Percentiles rank a stretch among this genome's conserved stretches.
Evolutionary conservation across 2,797 vertebrate genomes (phyloP).

Genomic region (Sebastes oblongus): DNA sequence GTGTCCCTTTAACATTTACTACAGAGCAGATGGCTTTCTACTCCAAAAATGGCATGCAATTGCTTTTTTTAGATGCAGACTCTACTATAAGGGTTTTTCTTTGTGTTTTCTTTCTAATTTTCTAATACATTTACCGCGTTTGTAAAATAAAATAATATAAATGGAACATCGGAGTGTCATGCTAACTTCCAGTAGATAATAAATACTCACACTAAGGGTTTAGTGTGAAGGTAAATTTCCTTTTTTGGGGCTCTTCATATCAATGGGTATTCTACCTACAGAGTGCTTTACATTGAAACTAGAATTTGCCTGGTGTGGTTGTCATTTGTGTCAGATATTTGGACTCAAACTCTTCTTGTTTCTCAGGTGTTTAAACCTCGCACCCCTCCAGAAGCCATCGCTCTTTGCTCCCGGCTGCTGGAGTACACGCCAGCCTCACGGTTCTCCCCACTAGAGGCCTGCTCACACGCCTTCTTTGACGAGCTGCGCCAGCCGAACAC

Average conservation of each 20-base stretch:
- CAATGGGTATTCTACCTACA: not conserved
- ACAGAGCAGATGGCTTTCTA: not conserved
- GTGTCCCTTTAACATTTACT: conserved; percentile 24
- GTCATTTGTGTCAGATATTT: not conserved
- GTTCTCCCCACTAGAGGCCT: conserved; percentile 89
- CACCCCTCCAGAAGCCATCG: conserved; percentile 89
- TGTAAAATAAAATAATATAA: not conserved
- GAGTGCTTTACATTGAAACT: not conserved
- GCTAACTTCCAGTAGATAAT: not conserved
- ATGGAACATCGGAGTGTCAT: not conserved
- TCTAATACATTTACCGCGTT: not conserved
- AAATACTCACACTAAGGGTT: not conserved
- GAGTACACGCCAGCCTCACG: conserved; percentile 90
- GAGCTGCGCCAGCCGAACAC: conserved; percentile 87
- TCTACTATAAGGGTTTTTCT: not conserved
- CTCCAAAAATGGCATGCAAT: not conserved
- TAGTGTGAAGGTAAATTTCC: not conserved
- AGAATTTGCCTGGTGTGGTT: not conserved
- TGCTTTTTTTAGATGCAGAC: not conserved
- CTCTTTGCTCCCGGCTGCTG: conserved; percentile 88
- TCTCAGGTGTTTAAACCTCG: conserved; percentile 89
- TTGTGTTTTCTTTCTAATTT: not conserved
- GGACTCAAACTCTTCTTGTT: not conserved
- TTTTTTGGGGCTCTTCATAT: not conserved
- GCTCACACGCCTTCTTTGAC: conserved; percentile 89